Evolutionary conservation across 2,113 vertebrate genomes (phyloP), one percentile per base, ranked within the genome.

Genomic region (Misgurnus anguillicaudatus): DNA sequence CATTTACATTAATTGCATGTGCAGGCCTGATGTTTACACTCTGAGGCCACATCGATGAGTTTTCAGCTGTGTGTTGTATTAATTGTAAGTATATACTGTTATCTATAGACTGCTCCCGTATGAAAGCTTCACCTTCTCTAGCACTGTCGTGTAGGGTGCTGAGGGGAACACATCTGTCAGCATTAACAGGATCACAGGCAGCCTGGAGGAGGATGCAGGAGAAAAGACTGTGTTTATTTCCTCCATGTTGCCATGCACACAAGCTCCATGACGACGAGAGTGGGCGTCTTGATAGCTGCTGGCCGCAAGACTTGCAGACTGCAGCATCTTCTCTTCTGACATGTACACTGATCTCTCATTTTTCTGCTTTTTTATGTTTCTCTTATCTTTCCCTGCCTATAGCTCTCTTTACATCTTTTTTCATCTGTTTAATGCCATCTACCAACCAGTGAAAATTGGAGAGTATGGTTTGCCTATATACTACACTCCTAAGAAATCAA

Each of bases 181-280:
- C 80, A 62, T 65, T 77, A 73, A 61, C 68, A 38, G 62, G 75
- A 80, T 77, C 74, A 80, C 66, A 75, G 67, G 19, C 62, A 81
- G 64, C 55, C 66, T 68, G 71, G 55, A 75, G 75, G 60, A 80
- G 60, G 66, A 80, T 31, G 76, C 72, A n/a, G 79, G 78, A 75
- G 78, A 61, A 61, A 62, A 74, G 55, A 74, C 70, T 61, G 31
- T 24, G 79, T 84, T 70, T 36, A 75, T 77, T 62, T 78, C 53
- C 75, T 83, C 79, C 68, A 72, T 64, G 78, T 75, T 83, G 81
- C 79, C 77, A 68, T 86, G 80, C 77, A 79, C 75, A 74, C 78
- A 31, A 68, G 62, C 75, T 79, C 83, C 82, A 83, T 86, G 83
- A 81, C 53, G 76, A 87, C 85, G 53, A 39, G 75, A 77, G 79